These are phyloP conservation scores for Macrotrachela quadricornifera DNA, from an alignment of 1,140 invertebrate species.

Conservation along the genomic window DNA sequence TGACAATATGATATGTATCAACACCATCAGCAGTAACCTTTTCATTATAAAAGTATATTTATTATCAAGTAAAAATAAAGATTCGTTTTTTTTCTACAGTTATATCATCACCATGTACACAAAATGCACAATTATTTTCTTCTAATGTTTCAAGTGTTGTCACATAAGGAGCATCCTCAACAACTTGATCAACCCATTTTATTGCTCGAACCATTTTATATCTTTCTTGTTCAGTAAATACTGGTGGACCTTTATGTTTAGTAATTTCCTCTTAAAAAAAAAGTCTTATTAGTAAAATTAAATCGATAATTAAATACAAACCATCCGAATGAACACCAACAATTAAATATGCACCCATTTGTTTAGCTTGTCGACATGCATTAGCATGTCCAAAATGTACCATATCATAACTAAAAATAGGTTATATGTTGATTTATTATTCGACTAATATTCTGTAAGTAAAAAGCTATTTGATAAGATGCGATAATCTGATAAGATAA, in stretches of 20 bases:
- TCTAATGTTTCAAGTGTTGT: conserved; percentile 89
- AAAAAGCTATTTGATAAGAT: too few relatives aligned
- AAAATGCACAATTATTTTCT: conserved; percentile 89
- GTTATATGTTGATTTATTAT: too few relatives aligned
- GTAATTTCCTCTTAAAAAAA: conserved; percentile 56
- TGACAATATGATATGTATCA: conserved; percentile 68
- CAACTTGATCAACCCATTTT: conserved; percentile 97
- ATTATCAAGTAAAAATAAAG: too few relatives aligned
- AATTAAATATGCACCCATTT: conserved; percentile 76
- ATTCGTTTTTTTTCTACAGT: neutral
- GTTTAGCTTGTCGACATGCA: conserved; percentile 50
- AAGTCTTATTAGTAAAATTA: neutral
- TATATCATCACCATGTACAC: conserved; percentile 73
- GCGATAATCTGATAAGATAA: too few relatives aligned
- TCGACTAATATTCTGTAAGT: too few relatives aligned
- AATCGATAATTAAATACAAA: conserved; percentile 14
- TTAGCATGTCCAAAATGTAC: conserved; percentile 32
- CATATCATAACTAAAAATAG: conserved; percentile 21
- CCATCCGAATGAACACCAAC: conserved; percentile 90
- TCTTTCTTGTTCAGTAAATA: conserved; percentile 83
- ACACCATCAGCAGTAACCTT: conserved; percentile 82
- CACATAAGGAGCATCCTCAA: conserved; percentile 88
- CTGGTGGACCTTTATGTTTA: conserved; percentile 92
- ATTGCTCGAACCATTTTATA: conserved; percentile 97
- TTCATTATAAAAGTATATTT: conserved; percentile 60